Evolutionary conservation across 2,797 vertebrate species (phyloP).

Genomic region (Petrocephalus sullivani): DNA sequence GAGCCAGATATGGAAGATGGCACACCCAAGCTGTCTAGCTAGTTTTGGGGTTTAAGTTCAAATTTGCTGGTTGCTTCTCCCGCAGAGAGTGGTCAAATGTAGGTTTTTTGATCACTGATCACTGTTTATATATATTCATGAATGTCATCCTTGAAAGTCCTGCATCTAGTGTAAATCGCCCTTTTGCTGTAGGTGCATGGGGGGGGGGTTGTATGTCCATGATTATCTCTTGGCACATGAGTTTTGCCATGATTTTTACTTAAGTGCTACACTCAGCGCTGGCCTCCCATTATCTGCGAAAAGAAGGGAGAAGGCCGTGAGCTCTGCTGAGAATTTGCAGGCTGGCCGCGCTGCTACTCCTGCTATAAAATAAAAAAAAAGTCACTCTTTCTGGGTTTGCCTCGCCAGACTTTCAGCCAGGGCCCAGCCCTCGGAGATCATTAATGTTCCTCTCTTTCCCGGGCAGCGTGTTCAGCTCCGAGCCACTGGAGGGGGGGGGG

Average conservation of each 20-base stretch:
- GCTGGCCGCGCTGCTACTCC: background rate
- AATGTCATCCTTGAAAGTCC: background rate
- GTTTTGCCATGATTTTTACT: background rate
- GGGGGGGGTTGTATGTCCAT: background rate
- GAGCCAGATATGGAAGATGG: background rate
- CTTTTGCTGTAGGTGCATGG: background rate
- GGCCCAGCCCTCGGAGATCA: conserved; percentile 26
- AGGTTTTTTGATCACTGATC: background rate
- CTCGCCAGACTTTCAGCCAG: conserved; percentile 17
- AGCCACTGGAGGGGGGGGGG: background rate
- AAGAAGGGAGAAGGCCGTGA: background rate
- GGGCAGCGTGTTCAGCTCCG: background rate
- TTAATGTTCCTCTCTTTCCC: conserved; percentile 21
- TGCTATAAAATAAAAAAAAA: conserved; percentile 20
- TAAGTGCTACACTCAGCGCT: background rate
- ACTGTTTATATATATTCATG: background rate
- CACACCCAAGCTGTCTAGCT: background rate
- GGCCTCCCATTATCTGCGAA: background rate
- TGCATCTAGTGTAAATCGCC: background rate
- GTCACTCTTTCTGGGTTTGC: conserved; percentile 15
- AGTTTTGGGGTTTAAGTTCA: background rate
- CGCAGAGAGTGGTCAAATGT: background rate
- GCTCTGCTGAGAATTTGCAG: background rate
- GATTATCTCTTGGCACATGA: background rate
- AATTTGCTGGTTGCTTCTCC: background rate